Conservation (phyloP, 2,888 invertebrate species). For the Amphiduros pacificus region DNA sequence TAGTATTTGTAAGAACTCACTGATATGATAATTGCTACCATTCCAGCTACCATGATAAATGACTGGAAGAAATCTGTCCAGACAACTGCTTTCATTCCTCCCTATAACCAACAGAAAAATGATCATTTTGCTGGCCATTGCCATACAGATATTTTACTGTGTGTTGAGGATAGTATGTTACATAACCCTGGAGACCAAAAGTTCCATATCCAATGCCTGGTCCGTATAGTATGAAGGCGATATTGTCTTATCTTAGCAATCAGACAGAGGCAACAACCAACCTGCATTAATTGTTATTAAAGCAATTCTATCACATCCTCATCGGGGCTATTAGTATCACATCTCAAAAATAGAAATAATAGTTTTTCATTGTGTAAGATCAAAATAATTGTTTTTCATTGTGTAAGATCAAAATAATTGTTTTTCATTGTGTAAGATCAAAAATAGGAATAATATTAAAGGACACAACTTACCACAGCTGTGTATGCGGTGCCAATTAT, state of each 20-base stretch:
- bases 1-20: background rate
- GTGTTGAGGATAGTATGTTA: no score
- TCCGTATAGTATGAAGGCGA: no score
- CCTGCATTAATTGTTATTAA: background rate
- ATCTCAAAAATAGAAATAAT: no score
- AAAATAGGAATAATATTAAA: background rate
- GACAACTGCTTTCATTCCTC: slow-evolving; percentile 5
- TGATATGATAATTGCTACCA: background rate
- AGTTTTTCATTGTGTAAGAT: no score
- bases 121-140: background rate
- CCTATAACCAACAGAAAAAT: background rate
- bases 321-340: no score
- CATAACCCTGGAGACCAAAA: no score
- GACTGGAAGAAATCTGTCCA: slow-evolving; percentile 8
- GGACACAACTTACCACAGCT: background rate
- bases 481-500: slow-evolving; percentile 3
- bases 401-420: no score
- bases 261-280: background rate
- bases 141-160: background rate
- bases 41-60: background rate
- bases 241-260: no score
- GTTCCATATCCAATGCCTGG: no score
- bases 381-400: background rate
- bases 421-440: no score
- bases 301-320: no score